Base-by-base conservation (phyloP, 2,797 vertebrate genomes). In the Hydrophis major region DNA sequence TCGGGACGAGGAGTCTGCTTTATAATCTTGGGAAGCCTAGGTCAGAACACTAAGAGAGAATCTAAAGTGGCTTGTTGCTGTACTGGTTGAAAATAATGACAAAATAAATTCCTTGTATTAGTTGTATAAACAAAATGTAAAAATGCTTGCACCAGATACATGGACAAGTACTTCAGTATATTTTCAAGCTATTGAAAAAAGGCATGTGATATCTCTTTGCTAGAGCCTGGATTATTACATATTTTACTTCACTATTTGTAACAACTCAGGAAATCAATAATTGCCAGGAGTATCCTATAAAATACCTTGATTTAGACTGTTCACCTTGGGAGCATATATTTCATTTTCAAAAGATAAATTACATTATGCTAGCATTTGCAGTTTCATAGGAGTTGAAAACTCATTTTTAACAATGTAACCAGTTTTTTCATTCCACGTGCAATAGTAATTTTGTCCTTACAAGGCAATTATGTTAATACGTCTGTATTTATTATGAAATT, bases 281-380 rank as follows among this genome's bases (percentile, higher is more conserved):
- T 94, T 66, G 53, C 86, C 20, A 63, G 28, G 10, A 78, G 8
- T 0, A 0, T 93, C 92, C 42, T 93, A 27, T 87, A 86, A n/a
- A 47, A 69, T 61, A 7, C 57, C 42, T 56, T 88, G 92, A 93
- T n/a, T 11, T 86, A 92, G 92, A 86, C 83, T 90, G 60, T 5
- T 2, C 50, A 89, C 92, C 42, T 16, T 4, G 69, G 22, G 57
- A 90, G 28, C 27, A 60, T 89, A 18, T 53, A 89, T 63, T 92
- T 92, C n/a, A 92, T 83, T 92, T 60, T 92, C 8, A 53, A 78
- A 50, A 47, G 69, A 47, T n/a, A 89, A 89, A 28, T 69, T 47
- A 83, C n/a, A 25, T 60, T 92, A 6, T 86, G 57, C 47, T 37
- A 96, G 93, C 53, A 93, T 96, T 56, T 42, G 92, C 47, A 92